phyloP scores from a whole-genome alignment of 2,113 vertebrate species.

The Nanorana parkeri region DNA sequence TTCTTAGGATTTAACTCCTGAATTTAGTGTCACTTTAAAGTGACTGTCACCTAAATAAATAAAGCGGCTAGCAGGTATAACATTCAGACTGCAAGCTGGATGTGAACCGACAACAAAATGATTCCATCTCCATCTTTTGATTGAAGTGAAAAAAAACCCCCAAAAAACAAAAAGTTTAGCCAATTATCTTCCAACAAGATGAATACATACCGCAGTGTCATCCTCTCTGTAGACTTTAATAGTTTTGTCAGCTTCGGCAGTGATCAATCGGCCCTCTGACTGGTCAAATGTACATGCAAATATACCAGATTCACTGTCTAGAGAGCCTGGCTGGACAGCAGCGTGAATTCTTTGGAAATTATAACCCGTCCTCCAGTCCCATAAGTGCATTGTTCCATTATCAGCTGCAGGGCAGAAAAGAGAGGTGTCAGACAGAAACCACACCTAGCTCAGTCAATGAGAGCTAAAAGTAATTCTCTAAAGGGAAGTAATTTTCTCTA shows the following conservation, averaged over 20 bases:
- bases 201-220: conserved; percentile 84
- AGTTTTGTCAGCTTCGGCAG: conserved; percentile 97
- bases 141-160: no score
- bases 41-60: no score
- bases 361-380: conserved; percentile 98
- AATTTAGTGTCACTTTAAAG: no score
- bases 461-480: background rate
- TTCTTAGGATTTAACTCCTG: no score
- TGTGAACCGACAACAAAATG: no score
- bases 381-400: conserved; percentile 97
- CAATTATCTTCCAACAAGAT: no score
- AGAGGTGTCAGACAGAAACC: conserved; percentile 22
- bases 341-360: conserved; percentile 98
- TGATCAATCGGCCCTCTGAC: conserved; percentile 90
- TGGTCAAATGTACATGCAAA: conserved; percentile 94
- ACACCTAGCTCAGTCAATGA: background rate
- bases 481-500: background rate
- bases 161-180: no score
- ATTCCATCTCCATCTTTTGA: no score
- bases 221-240: conserved; percentile 98
- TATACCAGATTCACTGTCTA: conserved; percentile 98
- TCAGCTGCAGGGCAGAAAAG: conserved; percentile 79
- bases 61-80: no score
- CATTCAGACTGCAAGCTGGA: no score
- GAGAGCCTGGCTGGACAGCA: conserved; percentile 93